Base-by-base conservation (phyloP, 2,797 vertebrate genomes). In the Notamacropus eugenii region DNA sequence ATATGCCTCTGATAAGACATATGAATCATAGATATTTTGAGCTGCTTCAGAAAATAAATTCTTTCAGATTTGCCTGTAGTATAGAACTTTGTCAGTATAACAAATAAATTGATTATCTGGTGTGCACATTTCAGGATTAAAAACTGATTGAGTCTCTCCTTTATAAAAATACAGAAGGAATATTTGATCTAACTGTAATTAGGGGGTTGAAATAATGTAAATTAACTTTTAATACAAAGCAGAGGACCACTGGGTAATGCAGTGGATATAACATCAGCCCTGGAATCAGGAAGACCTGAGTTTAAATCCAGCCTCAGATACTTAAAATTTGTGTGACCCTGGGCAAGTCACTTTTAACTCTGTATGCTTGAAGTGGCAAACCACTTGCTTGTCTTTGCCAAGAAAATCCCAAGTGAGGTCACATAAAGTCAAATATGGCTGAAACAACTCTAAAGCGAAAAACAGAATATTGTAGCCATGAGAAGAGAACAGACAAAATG, bases 1-100 rank as follows among this genome's bases (percentile, higher is more conserved):
- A 92, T 95, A 93, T 94, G 96, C 91, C 96, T 97, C 96, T 95
- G 29, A 40, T 96, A 50, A 46, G 54, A 12, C 52, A 93, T 9
- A 5, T 55, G 62, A 91, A 62, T 96, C 91, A 93, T 92, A 95
- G 57, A 13, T 82, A 91, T 94, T 94, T 96, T 93, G 52, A 19
- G 93, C 55, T 90, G 92, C 9, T 9, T 0, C 92, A 94, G 96
- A 92, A 94, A 93, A 55, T 92, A 94, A 52, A 29, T 24, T 54
- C 11, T 56, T 92, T 24, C 14, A 54, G 14, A 56, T 92, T 94
- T 97, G n/a, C 56, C 34, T 94, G 94, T 95, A 50, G 50, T 50
- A 27, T 27, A 87, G 19, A 87, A 87, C 9, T 46, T 87, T 46
- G 22, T 87, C 40, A 87, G 9, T 46, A 27, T 46, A 87, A 24